These are phyloP conservation scores for Anagrus nilaparvatae DNA, from an alignment of 1,140 invertebrate genomes.

Conservation along the genomic window DNA sequence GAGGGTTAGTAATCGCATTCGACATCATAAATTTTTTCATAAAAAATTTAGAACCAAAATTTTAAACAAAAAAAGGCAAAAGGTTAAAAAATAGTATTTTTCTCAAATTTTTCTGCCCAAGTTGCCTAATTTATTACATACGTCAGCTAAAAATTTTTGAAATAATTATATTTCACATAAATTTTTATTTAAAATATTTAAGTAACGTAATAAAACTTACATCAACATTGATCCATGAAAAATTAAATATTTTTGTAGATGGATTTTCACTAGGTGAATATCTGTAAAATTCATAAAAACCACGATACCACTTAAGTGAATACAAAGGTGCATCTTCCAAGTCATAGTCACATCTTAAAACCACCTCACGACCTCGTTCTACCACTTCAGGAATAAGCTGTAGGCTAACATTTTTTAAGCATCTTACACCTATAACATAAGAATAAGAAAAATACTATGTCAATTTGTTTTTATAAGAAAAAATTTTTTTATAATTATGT, in stretches of 20 bases:
- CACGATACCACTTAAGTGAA: slow-evolving; percentile 76
- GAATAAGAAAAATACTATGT: too few relatives aligned
- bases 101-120: not conserved
- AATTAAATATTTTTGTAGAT: slow-evolving; percentile 57
- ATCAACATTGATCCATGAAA: slow-evolving; percentile 60
- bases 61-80: too few relatives aligned
- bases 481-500: too few relatives aligned
- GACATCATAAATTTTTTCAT: too few relatives aligned
- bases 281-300: slow-evolving; percentile 59
- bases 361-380: slow-evolving; percentile 52
- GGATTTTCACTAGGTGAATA: slow-evolving; percentile 57
- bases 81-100: not conserved
- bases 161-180: not conserved
- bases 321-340: slow-evolving; percentile 58
- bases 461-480: too few relatives aligned
- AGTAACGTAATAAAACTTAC: slow-evolving; percentile 47
- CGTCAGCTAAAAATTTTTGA: not conserved
- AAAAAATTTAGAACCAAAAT: too few relatives aligned
- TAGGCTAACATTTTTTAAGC: slow-evolving; percentile 42
- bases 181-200: not conserved
- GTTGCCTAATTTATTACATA: not conserved
- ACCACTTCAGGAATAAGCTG: slow-evolving; percentile 50
- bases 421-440: slow-evolving; percentile 33
- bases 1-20: too few relatives aligned
- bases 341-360: slow-evolving; percentile 61